Base-by-base conservation (phyloP, 2,888 invertebrate genomes). In the Vanessa cardui region DNA sequence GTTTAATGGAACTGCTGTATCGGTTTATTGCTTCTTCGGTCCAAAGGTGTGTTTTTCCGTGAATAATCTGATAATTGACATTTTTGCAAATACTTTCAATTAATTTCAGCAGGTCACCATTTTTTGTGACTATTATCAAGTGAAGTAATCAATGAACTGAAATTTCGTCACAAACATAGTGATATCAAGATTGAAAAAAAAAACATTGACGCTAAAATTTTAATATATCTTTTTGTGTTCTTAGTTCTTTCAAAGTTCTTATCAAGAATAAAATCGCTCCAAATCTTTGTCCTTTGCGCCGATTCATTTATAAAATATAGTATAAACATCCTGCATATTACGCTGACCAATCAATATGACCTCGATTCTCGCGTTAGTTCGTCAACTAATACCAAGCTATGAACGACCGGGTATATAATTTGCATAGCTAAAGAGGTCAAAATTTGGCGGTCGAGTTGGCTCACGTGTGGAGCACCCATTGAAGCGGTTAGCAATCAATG, bases 401-500 rank as follows among this genome's bases (percentile, higher is more conserved):
- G 26, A 54, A 50, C 50, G 33, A 15, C 45, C 52, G 31, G 50
- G 20, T 62, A 26, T 47, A 66, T 61, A 56, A 71, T 71, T 71
- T 68, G 62, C 70, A 71, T 68, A 60, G 47, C 65, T 71, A 68
- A 71, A 68, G 68, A 71, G 65, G 46, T 9, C 59, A 18, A 68
- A 65, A 68, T 66, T 71, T 50, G 47, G 56, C 56, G 68, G 62
- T 70, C 45, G 60, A 68, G 58, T 64, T 71, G 65, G 59, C 63
- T 66, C 66, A 68, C 64, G 66, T 63, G 68, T 62, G 63, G 54
- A 56, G 56, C 39, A 39, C 69, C 72, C 71, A 68, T 72, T 70
- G 60, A 69, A 68, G 71, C 73, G 72, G 71, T 72, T 73, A 67
- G 69, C 73, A 77, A 86, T 85, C 86, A 85, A 83, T 85, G 83